phyloP scores from a whole-genome alignment of 2,797 vertebrate species.

The Enteromius thamalakanensis region DNA sequence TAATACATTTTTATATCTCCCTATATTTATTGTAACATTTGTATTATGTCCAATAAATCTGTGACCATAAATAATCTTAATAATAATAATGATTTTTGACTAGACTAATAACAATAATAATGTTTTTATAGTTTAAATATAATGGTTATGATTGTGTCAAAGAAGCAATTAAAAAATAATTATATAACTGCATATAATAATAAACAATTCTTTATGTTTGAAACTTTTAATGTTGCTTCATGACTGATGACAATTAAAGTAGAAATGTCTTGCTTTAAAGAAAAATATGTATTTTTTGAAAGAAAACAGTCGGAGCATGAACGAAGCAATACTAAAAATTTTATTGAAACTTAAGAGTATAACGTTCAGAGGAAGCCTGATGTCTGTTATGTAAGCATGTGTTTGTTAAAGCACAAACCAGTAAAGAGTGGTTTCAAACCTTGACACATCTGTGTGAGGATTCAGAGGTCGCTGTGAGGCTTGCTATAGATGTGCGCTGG shows the following conservation, averaged over 20 bases:
- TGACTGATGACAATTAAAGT: not conserved
- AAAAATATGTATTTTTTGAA: too few species aligned
- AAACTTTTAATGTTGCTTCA: too few species aligned
- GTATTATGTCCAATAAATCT: not conserved
- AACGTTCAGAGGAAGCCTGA: not conserved
- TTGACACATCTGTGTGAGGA: slow-evolving; percentile 49
- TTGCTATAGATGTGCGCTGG: slow-evolving; percentile 19
- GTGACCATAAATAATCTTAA: not conserved
- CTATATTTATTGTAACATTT: not conserved
- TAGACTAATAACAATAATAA: not conserved
- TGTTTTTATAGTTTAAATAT: not conserved
- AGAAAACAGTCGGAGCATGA: too few species aligned
- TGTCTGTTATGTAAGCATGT: not conserved
- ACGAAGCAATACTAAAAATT: not conserved
- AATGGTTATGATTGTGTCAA: not conserved
- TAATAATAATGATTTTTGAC: not conserved
- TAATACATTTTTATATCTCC: too few species aligned
- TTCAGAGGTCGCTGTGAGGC: slow-evolving; percentile 38
- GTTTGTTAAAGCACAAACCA: slow-evolving; percentile 1
- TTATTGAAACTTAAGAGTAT: not conserved
- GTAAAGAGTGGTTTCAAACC: slow-evolving; percentile 32
- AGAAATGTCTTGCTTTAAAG: not conserved
- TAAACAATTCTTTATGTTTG: not conserved
- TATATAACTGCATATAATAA: not conserved
- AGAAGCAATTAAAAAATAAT: not conserved